Conservation (phyloP, 1,140 invertebrate species). For the Agrypnia vestita region DNA sequence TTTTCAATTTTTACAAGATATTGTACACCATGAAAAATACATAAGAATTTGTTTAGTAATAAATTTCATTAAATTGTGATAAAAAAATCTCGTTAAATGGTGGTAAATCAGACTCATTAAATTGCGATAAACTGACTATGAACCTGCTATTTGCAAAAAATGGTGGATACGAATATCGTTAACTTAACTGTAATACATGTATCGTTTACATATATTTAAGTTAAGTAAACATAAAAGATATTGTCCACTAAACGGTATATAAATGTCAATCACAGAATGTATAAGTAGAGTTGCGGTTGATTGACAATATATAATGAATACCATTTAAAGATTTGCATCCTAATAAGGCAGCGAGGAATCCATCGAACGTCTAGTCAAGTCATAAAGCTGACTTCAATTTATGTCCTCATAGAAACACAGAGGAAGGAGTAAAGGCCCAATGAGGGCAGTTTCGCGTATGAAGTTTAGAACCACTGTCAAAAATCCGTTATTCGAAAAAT, state of each 20-base stretch:
- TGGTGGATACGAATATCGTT: not conserved
- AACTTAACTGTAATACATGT: not conserved
- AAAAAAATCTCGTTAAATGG: too few relatives aligned
- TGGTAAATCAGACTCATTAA: too few relatives aligned
- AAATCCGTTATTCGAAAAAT: too few relatives aligned
- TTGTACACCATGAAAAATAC: too few relatives aligned
- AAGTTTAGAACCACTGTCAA: too few relatives aligned
- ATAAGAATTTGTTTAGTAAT: too few relatives aligned
- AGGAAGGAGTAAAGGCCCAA: not conserved
- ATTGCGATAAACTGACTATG: not conserved
- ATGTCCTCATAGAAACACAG: constrained; percentile 34
- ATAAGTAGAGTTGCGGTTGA: constrained; percentile 10
- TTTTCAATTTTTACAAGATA: too few relatives aligned
- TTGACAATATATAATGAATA: constrained; percentile 45
- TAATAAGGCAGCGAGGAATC: constrained; percentile 25
- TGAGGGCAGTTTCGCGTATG: too few relatives aligned
- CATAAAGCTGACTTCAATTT: constrained; percentile 41
- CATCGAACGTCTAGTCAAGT: constrained; percentile 4
- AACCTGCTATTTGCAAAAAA: not conserved
- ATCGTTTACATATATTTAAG: constrained; percentile 18
- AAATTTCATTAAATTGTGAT: too few relatives aligned
- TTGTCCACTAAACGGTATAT: constrained; percentile 22
- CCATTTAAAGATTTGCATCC: constrained; percentile 41
- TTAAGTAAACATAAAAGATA: constrained; percentile 8
- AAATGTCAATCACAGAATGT: not conserved